Evolutionary conservation across 2,888 invertebrate genomes (phyloP), one percentile per base, ranked within the genome.

Genomic region (Trachelus stipa): DNA sequence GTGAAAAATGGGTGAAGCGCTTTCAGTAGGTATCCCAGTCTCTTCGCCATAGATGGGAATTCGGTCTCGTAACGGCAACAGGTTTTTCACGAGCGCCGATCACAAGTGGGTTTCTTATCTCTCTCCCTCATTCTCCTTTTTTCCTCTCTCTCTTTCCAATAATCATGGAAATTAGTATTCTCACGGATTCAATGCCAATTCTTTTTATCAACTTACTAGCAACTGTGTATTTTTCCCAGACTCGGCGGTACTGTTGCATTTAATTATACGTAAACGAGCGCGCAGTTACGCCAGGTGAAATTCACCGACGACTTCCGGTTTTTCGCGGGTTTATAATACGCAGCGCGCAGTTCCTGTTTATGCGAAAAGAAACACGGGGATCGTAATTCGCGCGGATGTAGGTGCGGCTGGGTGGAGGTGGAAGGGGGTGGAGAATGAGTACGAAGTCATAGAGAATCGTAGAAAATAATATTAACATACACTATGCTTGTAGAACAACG

Each of bases 71-170:
- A 6, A 56, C 56, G 56, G 56, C 56, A 56, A 56, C 56, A 56
- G 56, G 56, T 56, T 56, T 56, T 56, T 56, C 23, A 23, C 56
- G 56, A 56, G 23, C 23, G 56, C 9, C 56, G 56, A 56, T 56
- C 56, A 0, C 56, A 56, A 56, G 56, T 56, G 56, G 56, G 0
- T 23, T 23, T 56, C 23, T 56, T 56, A 56, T 71, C 71, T 75
- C 68, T 75, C 68, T 15, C 37, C 56, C 37, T 34, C 11, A 11
- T 74, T 31, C 73, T 68, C 68, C 68, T 31, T 40, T 74, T 78
- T 75, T 73, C 4, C 74, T 77, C 37, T 77, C 76, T 77, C 69
- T 77, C 78, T 76, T 69, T 35, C 30, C 40, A 11, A 31, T 75
- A 56, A 33, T 56, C 71, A 11, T 15, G 34, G 30, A 23, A 33